Evolutionary conservation across 2,888 invertebrate species (phyloP).

Genomic region (Diarsia brunnea): DNA sequence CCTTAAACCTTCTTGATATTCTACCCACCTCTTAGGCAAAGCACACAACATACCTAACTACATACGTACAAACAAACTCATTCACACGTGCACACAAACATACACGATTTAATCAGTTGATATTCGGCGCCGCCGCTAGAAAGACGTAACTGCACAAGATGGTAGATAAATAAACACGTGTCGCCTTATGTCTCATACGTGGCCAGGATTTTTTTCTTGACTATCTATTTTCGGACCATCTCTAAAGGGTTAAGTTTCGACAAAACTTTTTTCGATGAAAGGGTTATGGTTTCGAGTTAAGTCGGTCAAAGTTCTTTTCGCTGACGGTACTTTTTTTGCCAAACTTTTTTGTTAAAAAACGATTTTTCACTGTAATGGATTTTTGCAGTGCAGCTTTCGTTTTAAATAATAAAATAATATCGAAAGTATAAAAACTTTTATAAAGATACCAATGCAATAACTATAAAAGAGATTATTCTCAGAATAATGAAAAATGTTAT

Average conservation of each 20-base stretch:
- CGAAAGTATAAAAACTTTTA: constrained; percentile 27
- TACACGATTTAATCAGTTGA: constrained; percentile 71
- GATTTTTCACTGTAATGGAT: constrained; percentile 9
- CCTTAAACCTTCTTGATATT: constrained; percentile 43
- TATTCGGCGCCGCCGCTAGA: constrained; percentile 86
- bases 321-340: constrained; percentile 39
- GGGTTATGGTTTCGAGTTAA: constrained; percentile 25
- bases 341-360: constrained; percentile 27
- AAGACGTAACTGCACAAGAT: constrained; percentile 83
- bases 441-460: constrained; percentile 2
- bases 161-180: constrained; percentile 84
- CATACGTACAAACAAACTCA: constrained; percentile 62
- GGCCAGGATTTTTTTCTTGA: constrained; percentile 72
- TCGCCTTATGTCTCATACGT: constrained; percentile 83
- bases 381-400: constrained; percentile 12
- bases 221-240: constrained; percentile 66
- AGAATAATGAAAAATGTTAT: neutral
- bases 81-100: constrained; percentile 65
- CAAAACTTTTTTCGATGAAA: constrained; percentile 43
- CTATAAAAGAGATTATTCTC: constrained; percentile 21
- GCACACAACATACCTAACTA: constrained; percentile 38
- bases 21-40: constrained; percentile 48
- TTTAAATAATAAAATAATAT: constrained; percentile 29
- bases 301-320: constrained; percentile 31
- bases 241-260: constrained; percentile 64